A percentile compares a stretch with the other conserved stretches of the same genome.
These are phyloP conservation scores for Zapus hudsonius DNA, from an alignment of 2,113 vertebrate species.

Conservation along the genomic window DNA sequence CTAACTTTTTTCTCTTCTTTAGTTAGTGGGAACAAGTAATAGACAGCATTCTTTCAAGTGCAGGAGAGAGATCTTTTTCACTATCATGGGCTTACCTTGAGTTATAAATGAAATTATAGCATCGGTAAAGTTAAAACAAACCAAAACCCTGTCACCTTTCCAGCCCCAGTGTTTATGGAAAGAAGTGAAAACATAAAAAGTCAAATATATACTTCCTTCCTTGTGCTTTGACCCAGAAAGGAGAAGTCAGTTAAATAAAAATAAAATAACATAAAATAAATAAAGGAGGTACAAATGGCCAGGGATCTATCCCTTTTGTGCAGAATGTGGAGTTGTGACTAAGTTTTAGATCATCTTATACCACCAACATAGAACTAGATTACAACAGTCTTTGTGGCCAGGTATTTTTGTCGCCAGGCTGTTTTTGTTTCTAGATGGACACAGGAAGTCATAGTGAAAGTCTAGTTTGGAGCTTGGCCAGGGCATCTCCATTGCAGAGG, in stretches of 20 bases:
- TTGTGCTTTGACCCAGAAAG: not conserved
- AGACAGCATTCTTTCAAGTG: accelerated
- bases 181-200: not conserved
- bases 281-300: accelerated
- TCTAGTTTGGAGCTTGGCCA: not conserved
- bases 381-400: not conserved
- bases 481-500: not conserved
- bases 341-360: accelerated
- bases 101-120: not conserved
- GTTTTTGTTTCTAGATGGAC: not conserved
- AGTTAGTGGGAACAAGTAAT: not conserved
- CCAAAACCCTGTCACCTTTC: too few relatives aligned
- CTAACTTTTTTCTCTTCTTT: not conserved
- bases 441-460: not conserved
- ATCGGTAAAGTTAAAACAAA: not conserved
- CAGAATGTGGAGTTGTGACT: not conserved
- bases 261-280: not conserved
- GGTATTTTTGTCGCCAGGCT: accelerated
- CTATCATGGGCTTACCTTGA: not conserved
- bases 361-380: accelerated
- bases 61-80: not conserved
- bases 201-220: not conserved
- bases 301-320: not conserved
- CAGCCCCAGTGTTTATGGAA: not conserved
- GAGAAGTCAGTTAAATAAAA: not conserved